Evolutionary conservation across 2,113 vertebrate species (phyloP).

Genomic region (Sciurus niger): DNA sequence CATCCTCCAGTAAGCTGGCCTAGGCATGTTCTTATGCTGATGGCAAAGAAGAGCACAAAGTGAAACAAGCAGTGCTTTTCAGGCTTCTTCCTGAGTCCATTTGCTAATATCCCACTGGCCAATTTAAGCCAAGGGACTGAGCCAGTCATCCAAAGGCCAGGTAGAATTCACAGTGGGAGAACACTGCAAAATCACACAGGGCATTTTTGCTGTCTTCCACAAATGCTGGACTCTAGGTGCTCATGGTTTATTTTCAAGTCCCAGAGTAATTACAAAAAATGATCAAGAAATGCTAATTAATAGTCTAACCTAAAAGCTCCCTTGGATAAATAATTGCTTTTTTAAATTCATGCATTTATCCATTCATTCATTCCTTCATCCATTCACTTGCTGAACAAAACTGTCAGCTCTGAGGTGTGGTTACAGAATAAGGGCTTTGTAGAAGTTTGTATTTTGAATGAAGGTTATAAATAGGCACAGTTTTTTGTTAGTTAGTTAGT

Average conservation of each 20-base stretch:
- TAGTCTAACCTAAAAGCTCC: neutral
- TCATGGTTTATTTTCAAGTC: neutral
- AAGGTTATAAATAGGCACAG: neutral
- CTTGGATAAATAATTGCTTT: neutral
- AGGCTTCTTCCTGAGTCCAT: neutral
- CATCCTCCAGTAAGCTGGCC: neutral
- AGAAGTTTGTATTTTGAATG: constrained; percentile 39
- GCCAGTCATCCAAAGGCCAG: neutral
- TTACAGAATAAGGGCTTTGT: neutral
- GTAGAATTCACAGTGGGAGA: rapidly evolving
- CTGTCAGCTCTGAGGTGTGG: constrained; percentile 6
- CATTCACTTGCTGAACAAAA: constrained; percentile 31
- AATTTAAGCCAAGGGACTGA: neutral
- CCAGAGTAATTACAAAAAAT: neutral
- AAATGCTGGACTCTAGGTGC: too few species aligned
- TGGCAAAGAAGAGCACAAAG: neutral
- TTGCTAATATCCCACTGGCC: neutral
- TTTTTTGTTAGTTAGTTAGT: neutral
- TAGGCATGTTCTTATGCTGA: neutral
- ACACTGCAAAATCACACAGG: rapidly evolving
- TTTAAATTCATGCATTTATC: neutral
- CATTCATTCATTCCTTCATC: neutral
- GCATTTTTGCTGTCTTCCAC: neutral
- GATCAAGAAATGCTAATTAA: constrained; percentile 28
- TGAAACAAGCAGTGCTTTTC: neutral